Percentiles rank a stretch among this genome's conserved stretches.
These are phyloP conservation scores for Babyrousa celebensis DNA, from an alignment of 2,797 vertebrate species.

Conservation along the genomic window DNA sequence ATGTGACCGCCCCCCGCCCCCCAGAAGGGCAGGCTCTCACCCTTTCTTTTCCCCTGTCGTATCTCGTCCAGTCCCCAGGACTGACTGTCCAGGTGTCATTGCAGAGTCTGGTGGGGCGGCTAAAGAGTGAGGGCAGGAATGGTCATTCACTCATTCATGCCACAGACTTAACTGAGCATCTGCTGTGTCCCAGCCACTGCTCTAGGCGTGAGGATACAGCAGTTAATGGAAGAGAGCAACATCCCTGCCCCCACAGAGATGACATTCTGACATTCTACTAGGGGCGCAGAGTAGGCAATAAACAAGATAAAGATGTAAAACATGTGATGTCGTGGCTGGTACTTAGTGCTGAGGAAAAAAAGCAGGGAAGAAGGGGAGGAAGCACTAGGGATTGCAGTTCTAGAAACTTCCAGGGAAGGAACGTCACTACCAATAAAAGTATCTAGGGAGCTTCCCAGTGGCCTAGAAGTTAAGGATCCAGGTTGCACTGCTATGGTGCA, in stretches of 20 bases:
- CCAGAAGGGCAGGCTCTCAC: not conserved
- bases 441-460: too few relatives aligned
- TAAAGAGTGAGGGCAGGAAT: too few relatives aligned
- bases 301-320: not conserved
- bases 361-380: not conserved
- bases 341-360: not conserved
- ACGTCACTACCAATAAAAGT: not conserved
- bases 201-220: not conserved
- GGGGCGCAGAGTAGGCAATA: not conserved
- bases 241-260: not conserved
- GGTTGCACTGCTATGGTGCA: too few relatives aligned
- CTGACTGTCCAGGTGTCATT: not conserved
- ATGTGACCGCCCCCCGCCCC: too few relatives aligned
- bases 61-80: not conserved
- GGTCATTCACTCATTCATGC: accelerated
- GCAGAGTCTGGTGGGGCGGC: not conserved
- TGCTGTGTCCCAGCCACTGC: not conserved
- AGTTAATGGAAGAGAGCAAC: not conserved
- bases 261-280: not conserved
- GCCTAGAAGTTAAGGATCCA: too few relatives aligned
- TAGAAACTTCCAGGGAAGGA: slow-evolving; percentile 27
- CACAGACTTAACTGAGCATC: not conserved
- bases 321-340: too few relatives aligned
- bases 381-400: not conserved
- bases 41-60: accelerated